Evolutionary conservation across 2,113 vertebrate genomes (phyloP).

Genomic region (Ctenodactylus gundi): DNA sequence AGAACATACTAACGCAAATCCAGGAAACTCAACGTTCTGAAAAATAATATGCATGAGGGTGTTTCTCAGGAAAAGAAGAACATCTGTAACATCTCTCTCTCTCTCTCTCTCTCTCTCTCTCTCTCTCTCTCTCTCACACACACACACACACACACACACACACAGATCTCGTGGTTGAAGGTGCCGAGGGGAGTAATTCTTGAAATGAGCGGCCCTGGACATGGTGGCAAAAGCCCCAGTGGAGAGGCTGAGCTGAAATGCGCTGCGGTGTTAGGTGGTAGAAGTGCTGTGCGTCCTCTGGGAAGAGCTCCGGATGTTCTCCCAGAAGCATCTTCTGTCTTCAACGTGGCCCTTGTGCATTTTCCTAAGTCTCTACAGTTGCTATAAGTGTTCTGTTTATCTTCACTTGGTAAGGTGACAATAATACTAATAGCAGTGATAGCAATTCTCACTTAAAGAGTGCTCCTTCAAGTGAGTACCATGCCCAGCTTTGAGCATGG

Average conservation of each 20-base stretch:
- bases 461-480: not conserved
- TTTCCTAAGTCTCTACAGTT: not conserved
- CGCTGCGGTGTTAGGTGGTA: not conserved
- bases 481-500: not conserved
- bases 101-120: no score
- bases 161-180: constrained; percentile 10
- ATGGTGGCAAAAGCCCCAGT: not conserved
- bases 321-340: not conserved
- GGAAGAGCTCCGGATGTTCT: not conserved
- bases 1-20: constrained; percentile 34
- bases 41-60: constrained; percentile 44
- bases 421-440: not conserved
- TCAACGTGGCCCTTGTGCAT: not conserved
- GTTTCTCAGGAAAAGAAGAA: constrained; percentile 51
- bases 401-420: not conserved
- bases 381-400: not conserved
- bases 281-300: not conserved
- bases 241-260: not conserved
- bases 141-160: no score
- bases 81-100: no score
- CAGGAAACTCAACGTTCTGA: constrained; percentile 65
- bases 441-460: not conserved
- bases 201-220: not conserved
- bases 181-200: constrained; percentile 46
- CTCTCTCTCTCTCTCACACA: no score